phyloP scores from a whole-genome alignment of 2,797 vertebrate species.

The Mormyrus hasselquistii region DNA sequence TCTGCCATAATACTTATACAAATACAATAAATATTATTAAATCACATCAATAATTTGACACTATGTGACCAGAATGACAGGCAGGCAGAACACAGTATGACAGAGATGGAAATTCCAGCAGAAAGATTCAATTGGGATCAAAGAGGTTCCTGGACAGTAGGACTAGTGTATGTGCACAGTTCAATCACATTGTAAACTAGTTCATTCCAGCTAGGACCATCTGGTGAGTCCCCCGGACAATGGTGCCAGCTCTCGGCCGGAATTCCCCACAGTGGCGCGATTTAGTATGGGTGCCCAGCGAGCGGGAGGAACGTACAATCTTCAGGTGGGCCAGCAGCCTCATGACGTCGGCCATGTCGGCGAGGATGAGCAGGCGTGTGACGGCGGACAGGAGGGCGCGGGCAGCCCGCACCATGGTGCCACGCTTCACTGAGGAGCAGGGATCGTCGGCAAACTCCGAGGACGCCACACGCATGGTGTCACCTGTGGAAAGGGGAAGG shows the following conservation, averaged over 20 bases:
- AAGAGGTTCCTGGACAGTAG: background rate
- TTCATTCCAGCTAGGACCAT: background rate
- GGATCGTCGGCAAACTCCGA: conserved; percentile 95
- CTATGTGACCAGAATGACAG: background rate
- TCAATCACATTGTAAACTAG: background rate
- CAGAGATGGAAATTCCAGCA: background rate
- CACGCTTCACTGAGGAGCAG: conserved; percentile 92
- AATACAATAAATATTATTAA: background rate
- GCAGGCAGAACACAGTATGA: background rate
- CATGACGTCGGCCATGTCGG: conserved; percentile 98
- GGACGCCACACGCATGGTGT: conserved; percentile 88
- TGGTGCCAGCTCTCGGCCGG: background rate
- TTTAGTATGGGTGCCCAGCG: background rate
- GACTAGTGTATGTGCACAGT: background rate
- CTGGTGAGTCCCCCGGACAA: background rate
- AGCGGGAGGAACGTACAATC: conserved; percentile 70
- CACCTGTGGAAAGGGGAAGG: conserved; percentile 58
- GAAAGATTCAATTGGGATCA: background rate
- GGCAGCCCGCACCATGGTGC: conserved; percentile 94
- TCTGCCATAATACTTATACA: background rate
- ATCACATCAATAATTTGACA: background rate
- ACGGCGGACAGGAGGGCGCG: conserved; percentile 90
- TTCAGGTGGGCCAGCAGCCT: conserved; percentile 92
- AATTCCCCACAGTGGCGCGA: background rate
- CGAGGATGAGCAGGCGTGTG: conserved; percentile 92